Conservation (phyloP, 2,888 invertebrate species). For the Luperina nickerlii region DNA sequence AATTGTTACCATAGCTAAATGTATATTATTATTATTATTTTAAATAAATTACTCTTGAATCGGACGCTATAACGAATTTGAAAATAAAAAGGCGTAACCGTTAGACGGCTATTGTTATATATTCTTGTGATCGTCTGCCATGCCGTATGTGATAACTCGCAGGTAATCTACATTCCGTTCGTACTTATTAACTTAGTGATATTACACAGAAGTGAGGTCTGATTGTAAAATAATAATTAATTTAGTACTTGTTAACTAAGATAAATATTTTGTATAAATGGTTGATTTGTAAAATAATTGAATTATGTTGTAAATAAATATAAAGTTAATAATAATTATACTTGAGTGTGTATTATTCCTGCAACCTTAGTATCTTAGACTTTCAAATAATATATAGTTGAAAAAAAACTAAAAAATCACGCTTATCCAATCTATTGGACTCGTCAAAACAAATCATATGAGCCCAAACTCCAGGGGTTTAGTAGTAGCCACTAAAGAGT, state of each 20-base stretch:
- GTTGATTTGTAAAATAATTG: conserved; percentile 87
- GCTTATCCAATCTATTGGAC: background rate
- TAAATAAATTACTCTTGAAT: conserved; percentile 73
- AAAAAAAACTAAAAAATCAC: background rate
- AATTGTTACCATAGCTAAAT: conserved; percentile 88
- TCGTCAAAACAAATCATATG: background rate
- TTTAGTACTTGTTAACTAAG: conserved; percentile 88
- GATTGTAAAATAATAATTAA: conserved; percentile 88
- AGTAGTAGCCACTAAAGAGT: background rate
- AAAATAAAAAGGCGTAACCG: conserved; percentile 56
- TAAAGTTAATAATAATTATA: conserved; percentile 85
- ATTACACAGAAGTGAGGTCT: conserved; percentile 84
- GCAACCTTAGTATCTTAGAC: background rate
- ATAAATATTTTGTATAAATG: conserved; percentile 89
- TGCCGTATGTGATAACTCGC: conserved; percentile 87
- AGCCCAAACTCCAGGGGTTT: background rate
- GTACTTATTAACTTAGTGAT: conserved; percentile 83
- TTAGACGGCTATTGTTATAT: conserved; percentile 65
- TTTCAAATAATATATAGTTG: background rate
- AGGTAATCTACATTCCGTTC: conserved; percentile 82
- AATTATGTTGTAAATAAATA: conserved; percentile 90
- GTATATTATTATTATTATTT: conserved; percentile 76
- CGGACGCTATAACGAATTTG: conserved; percentile 64
- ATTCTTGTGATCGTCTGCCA: conserved; percentile 81
- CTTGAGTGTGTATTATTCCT: conserved; percentile 64